A percentile compares a stretch with the other conserved stretches of the same genome.
These are phyloP conservation scores for Chaetodon trifascialis DNA, from an alignment of 2,113 vertebrate species.

Conservation along the genomic window DNA sequence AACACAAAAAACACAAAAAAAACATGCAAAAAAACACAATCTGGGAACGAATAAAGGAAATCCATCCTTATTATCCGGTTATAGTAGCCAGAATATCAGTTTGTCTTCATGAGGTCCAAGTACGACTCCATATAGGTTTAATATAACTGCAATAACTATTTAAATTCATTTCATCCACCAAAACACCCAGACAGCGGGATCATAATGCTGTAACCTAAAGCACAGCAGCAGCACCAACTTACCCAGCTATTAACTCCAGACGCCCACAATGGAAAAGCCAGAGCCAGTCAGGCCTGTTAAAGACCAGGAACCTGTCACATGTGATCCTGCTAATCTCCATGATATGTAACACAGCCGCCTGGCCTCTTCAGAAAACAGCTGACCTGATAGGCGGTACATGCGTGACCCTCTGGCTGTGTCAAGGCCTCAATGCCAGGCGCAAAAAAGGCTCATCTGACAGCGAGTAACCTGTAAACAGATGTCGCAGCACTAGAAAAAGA, in stretches of 20 bases:
- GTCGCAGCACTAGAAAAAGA: neutral
- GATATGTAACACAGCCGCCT: constrained; percentile 59
- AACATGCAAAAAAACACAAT: neutral
- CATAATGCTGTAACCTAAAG: constrained; percentile 31
- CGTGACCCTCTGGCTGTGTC: constrained; percentile 24
- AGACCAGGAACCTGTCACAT: constrained; percentile 61
- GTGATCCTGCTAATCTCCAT: constrained; percentile 62
- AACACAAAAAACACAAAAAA: neutral
- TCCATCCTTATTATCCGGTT: neutral
- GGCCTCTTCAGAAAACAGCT: constrained; percentile 42
- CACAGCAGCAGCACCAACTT: constrained; percentile 26
- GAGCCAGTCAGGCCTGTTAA: constrained; percentile 42
- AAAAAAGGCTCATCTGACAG: constrained; percentile 1
- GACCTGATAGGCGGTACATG: constrained; percentile 34
- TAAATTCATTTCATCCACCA: constrained; percentile 34
- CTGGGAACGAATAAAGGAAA: neutral
- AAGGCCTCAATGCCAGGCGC: neutral
- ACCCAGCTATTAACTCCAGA: constrained; percentile 35
- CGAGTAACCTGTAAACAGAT: constrained; percentile 15
- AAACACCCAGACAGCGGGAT: constrained; percentile 6
- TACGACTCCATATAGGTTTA: neutral
- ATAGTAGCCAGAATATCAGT: neutral
- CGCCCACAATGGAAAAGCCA: constrained; percentile 38
- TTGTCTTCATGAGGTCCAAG: neutral
- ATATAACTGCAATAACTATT: constrained; percentile 12